A percentile compares a stretch with the other conserved stretches of the same genome.
phyloP scores from a whole-genome alignment of 2,797 vertebrate species.

The Thamnophis elegans region DNA sequence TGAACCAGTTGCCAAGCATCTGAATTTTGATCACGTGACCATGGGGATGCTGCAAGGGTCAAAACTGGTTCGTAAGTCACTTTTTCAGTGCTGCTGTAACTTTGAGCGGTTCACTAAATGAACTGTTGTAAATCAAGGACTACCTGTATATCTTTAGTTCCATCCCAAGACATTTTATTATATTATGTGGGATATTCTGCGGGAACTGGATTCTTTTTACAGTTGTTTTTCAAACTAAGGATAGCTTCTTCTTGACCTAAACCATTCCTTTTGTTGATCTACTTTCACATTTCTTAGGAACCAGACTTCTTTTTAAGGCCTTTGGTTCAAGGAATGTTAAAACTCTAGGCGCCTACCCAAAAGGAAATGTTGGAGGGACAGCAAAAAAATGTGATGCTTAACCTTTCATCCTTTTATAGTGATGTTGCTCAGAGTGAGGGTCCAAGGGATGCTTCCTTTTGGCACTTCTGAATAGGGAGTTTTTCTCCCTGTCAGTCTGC shows the following conservation, averaged over 20 bases:
- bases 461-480: background rate
- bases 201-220: no score
- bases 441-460: slow-evolving; percentile 15
- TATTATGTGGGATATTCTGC: background rate
- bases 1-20: no score
- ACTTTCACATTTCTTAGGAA: background rate
- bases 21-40: no score
- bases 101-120: no score
- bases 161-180: background rate
- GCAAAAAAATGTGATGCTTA: slow-evolving; percentile 1
- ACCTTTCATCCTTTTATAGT: slow-evolving; percentile 16
- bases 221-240: background rate
- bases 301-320: fast-evolving
- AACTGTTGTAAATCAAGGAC: no score
- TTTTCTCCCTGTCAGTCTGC: background rate
- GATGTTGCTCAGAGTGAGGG: background rate
- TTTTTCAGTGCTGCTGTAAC: no score
- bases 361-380: background rate
- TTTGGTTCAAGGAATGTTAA: background rate
- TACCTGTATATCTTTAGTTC: background rate
- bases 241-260: background rate
- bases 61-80: no score
- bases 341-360: background rate
- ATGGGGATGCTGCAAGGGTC: no score
- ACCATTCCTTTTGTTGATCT: fast-evolving